phyloP scores from a whole-genome alignment of 92 coral and sea anemone genomes.

The Virgularia gustaviana region DNA sequence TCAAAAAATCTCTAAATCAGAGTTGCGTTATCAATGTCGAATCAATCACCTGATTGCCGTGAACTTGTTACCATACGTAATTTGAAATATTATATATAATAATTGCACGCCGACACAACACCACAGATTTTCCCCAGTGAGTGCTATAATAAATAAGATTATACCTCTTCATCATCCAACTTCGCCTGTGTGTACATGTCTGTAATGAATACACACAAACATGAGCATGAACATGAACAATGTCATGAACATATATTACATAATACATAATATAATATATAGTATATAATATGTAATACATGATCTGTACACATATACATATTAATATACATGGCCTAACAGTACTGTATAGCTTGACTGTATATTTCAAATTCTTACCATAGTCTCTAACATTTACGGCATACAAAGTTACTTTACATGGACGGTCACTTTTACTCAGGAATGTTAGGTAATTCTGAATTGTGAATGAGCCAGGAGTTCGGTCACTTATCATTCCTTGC shows the following conservation, averaged over 20 bases:
- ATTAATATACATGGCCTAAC: neutral
- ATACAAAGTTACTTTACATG: conserved; percentile 11
- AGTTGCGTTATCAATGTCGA: too few relatives aligned
- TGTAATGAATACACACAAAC: too few relatives aligned
- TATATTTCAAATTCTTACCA: conserved; percentile 5
- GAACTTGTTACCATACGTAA: too few relatives aligned
- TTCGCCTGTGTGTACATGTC: neutral
- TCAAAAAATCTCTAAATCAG: too few relatives aligned
- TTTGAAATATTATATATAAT: too few relatives aligned
- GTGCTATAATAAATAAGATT: too few relatives aligned
- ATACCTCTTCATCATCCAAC: neutral
- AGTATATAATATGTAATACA: neutral
- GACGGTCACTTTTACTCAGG: neutral
- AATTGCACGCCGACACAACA: too few relatives aligned
- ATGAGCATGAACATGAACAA: too few relatives aligned
- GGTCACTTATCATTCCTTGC: neutral
- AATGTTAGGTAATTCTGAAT: neutral
- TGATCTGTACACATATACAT: neutral
- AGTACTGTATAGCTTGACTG: neutral
- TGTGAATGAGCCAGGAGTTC: neutral
- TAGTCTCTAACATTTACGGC: neutral
- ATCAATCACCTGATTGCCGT: too few relatives aligned
- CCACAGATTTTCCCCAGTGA: too few relatives aligned
- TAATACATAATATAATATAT: neutral
- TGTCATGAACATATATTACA: neutral